Percentiles rank a stretch among this genome's conserved stretches.
Evolutionary conservation across 1,140 invertebrate species (phyloP).

Genomic region (Ceratoteleas bidentatus): DNA sequence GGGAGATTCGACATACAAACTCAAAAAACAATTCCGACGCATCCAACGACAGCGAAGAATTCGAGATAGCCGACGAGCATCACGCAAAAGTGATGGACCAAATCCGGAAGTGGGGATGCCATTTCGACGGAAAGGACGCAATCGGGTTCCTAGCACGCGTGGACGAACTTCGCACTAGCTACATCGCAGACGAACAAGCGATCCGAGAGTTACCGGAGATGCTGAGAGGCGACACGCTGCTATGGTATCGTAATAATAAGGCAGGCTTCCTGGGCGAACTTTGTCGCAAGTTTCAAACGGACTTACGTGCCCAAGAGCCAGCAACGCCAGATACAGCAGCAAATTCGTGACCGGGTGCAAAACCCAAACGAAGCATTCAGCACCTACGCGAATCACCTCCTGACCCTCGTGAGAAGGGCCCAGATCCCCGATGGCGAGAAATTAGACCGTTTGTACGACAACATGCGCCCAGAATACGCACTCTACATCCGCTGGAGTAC

Average conservation of each 20-base stretch:
- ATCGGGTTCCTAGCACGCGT: conserved; percentile 6
- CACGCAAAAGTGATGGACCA: neutral
- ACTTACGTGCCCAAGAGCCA: neutral
- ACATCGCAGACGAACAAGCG: neutral
- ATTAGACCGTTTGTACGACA: neutral
- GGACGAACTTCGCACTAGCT: neutral
- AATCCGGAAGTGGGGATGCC: conserved; percentile 20
- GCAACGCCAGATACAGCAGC: neutral
- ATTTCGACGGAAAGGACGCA: conserved; percentile 12
- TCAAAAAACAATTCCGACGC: neutral
- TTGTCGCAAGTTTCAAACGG: neutral
- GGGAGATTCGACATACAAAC: no score
- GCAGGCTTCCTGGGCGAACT: neutral
- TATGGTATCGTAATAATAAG: conserved; percentile 4
- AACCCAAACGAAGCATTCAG: neutral
- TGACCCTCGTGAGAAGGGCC: conserved; percentile 8
- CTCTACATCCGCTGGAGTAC: neutral
- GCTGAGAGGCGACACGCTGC: neutral
- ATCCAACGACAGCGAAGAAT: neutral
- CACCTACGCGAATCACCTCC: neutral
- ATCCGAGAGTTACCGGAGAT: conserved; percentile 1
- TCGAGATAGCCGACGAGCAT: neutral
- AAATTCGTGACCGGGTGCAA: conserved; percentile 1
- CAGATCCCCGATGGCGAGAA: neutral
- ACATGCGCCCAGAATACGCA: neutral